Conservation (phyloP, 2,888 invertebrate species). For the Coelinius sp. region DNA sequence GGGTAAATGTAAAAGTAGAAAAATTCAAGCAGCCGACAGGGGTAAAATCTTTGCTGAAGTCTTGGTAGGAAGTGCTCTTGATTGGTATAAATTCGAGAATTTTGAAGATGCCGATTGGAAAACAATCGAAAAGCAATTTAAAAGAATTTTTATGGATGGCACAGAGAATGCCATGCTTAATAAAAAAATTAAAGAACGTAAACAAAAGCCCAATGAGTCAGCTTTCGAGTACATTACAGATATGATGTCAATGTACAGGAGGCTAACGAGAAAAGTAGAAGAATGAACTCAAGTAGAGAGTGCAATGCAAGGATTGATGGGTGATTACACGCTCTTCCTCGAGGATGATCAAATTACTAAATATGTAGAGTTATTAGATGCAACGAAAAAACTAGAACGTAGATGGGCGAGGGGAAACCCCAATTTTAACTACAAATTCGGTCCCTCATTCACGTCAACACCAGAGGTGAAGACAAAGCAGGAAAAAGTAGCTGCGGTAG, state of each 20-base stretch:
- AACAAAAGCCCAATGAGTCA: constrained; percentile 9
- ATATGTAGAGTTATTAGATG: too few species aligned
- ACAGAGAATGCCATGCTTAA: not conserved
- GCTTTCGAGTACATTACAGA: not conserved
- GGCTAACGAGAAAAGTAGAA: not conserved
- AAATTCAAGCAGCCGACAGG: not conserved
- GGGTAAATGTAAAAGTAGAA: not conserved
- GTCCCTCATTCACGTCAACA: too few species aligned
- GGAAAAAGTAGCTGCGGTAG: too few species aligned
- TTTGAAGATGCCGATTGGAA: not conserved
- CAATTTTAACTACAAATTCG: too few species aligned
- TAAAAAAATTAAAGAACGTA: not conserved
- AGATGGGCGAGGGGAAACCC: too few species aligned
- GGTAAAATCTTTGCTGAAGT: constrained; percentile 12
- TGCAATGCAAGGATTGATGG: not conserved
- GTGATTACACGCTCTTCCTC: not conserved
- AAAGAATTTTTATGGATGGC: not conserved
- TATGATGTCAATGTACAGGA: not conserved
- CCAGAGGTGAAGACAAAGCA: too few species aligned
- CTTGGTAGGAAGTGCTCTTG: not conserved
- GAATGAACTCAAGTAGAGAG: constrained; percentile 1
- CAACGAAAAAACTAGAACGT: too few species aligned
- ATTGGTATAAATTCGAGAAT: not conserved
- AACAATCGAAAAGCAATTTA: not conserved
- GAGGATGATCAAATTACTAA: too few species aligned